Evolutionary conservation across 1,140 invertebrate genomes (phyloP), one percentile per base, ranked within the genome.

Genomic region (Temnothorax longispinosus): DNA sequence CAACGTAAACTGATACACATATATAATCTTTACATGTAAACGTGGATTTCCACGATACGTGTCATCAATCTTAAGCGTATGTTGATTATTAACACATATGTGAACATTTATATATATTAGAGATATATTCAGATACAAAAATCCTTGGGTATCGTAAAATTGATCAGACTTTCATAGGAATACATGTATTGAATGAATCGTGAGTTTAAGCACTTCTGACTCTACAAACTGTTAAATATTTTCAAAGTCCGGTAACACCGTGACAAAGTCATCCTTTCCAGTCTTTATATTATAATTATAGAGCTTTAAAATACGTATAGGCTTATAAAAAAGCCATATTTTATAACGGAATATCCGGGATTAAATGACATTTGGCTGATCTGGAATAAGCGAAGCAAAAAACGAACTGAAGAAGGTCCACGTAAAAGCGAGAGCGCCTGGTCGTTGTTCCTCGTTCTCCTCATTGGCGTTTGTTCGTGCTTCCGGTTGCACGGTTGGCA

Each of bases 371-470:
- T 96, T 96, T 75, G 96, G 97, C 89, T 97, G 96, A 89, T 98
- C 97, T 3, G 97, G 97, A 92, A 98, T 97, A 32, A 98, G 95
- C 0, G 97, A 98, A 2, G 97, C 96, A 90, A 98, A 97, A 94
- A 98, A 98, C 35, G 97, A 97, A 8, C 96, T 96, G 85, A 98
- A 96, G 90, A 98, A 97, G 91, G 97, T 97, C 97, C 97, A 97
- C 5, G 97, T 96, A 7, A 97, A 96, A n/a, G 96, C 96, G 8
- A 97, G 94, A 58, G 96, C 93, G 1, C 97, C 96, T 47, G 96
- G 97, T 93, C 96, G 92, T 93, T 96, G 93, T 69, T 95, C 94
- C 78, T 96, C 96, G 86, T 92, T 94, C 75, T 94, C 93, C 54
- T 95, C 92, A 80, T 94, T 94, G 13, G 86, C 91, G 82, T 94